Base-by-base conservation (phyloP, 2,888 invertebrate species). In the Mesorhabditis sp. region DNA sequence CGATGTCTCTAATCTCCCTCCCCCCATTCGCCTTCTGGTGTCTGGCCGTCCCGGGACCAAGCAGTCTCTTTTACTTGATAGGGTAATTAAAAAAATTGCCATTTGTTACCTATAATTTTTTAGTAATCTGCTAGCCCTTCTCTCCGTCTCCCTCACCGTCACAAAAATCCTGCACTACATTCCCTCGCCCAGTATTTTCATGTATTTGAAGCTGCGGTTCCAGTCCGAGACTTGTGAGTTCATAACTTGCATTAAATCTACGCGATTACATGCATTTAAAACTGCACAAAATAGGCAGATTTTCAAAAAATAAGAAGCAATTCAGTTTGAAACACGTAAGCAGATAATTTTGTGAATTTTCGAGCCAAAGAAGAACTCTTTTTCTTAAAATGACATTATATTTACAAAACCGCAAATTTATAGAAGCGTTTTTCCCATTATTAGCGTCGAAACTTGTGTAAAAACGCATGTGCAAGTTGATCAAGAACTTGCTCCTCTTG, bases 111-210 rank as follows among this genome's bases (percentile, higher is more conserved):
- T 50, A 50, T 13, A 50, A 50, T 64, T 41, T 65, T 15, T 62
- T 42, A 77, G 79, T 13, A 69, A 73, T 43, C 74, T 74, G 6
- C 45, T 74, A 43, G 73, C 80, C 7, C 69, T 80, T 6, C 45
- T 76, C 5, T 67, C 76, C 6, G 73, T 74, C 7, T 65, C 74
- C 4, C 44, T 75, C 4, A 74, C 80, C 5, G 71, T 74, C 2
- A 72, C 76, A 5, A 74, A 74, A 13, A 78, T 80, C 62, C 72
- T 80, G 43, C 80, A 80, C 62, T 78, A 80, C 69, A 74, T 80
- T 42, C 78, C 78, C 3, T 78, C 77, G 0, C 78, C 80, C 10
- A 73, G 74, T 61, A 74, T 78, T 45, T 69, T 68, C n/a, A 73
- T 71, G 41, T 80, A 78, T 45, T 72, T 73, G 68, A 75, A 77